phyloP scores from a whole-genome alignment of 1,140 invertebrate genomes.

The Drosophila saltans region DNA sequence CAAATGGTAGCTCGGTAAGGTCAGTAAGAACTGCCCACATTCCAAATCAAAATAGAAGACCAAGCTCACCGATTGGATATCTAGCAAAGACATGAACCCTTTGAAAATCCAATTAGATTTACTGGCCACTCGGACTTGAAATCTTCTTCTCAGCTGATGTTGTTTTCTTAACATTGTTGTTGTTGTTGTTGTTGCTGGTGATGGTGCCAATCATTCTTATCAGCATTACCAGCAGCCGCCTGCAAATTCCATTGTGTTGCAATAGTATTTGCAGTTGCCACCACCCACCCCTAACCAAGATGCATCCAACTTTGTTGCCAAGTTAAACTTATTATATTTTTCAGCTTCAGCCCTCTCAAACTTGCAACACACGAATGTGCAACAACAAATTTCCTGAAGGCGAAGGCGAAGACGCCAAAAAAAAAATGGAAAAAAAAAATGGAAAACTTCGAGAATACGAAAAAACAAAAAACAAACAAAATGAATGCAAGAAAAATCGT shows the following conservation, averaged over 20 bases:
- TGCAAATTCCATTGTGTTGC: conserved; percentile 17
- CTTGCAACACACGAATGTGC: conserved; percentile 10
- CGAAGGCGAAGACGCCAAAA: conserved; percentile 48
- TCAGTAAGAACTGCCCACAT: background rate
- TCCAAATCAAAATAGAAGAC: background rate
- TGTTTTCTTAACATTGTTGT: conserved; percentile 41
- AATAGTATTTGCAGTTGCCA: conserved; percentile 44
- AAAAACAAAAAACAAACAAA: conserved; percentile 45
- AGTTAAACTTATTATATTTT: conserved; percentile 74
- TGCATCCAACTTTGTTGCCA: conserved; percentile 70
- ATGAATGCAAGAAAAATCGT: conserved; percentile 68
- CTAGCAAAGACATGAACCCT: conserved; percentile 50
- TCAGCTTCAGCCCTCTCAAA: conserved; percentile 14
- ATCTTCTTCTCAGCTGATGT: conserved; percentile 1
- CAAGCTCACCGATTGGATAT: background rate
- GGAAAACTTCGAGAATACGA: background rate
- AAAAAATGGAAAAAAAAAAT: conserved; percentile 35
- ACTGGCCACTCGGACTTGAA: background rate
- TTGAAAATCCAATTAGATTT: conserved; percentile 11
- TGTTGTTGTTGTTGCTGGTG: conserved; percentile 33
- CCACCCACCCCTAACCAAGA: conserved; percentile 19
- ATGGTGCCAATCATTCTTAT: conserved; percentile 76
- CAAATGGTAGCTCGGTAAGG: no score
- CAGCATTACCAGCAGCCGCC: conserved; percentile 55
- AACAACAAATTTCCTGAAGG: conserved; percentile 57